Base-by-base conservation (phyloP, 2,113 vertebrate species). In the Toxostoma redivivum region DNA sequence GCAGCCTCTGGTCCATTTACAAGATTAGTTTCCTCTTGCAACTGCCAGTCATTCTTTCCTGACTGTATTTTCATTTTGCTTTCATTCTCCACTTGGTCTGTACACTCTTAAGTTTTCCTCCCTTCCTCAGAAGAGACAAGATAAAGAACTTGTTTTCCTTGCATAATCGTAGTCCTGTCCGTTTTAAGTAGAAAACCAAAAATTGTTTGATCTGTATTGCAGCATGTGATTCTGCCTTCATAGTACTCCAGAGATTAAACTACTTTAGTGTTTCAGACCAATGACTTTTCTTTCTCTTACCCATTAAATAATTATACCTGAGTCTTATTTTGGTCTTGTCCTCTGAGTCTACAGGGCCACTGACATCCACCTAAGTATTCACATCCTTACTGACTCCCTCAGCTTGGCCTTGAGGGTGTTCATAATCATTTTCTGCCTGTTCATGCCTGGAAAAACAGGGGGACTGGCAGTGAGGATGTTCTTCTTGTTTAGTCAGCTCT, bases 1-100 rank as follows among this genome's bases (percentile, higher is more conserved):
- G 61, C 85, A 84, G 78, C 54, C 58, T 87, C 58, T 86, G 85
- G 87, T 95, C 90, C 91, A 93, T 95, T 85, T 95, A 28, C 38
- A 66, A 86, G 74, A 88, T 96, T 88, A 86, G 58, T 93, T 95
- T 82, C 56, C 48, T 78, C 22, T 3, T 74, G 64, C 50, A 88
- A 9, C 44, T 95, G 71, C 67, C 88, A 66, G 0, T 93, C 85
- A 48, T 73, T 83, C 54, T 42, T 22, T 92, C 24, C 67, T 80
- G 47, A 27, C 56, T 77, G 16, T 82, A 73, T 91, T 91, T 89
- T 47, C 79, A 70, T 80, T 93, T 81, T 91, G 15, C 66, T 91
- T 92, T 86, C 61, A 15, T 91, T 94, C 62, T 76, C 16, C 35
- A 5, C 45, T 88, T 88, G 78, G 30, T 85, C 54, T 80, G 4